Evolutionary conservation across 2,888 invertebrate species (phyloP), one percentile per base, ranked within the genome.

Genomic region (Lottia scabra): DNA sequence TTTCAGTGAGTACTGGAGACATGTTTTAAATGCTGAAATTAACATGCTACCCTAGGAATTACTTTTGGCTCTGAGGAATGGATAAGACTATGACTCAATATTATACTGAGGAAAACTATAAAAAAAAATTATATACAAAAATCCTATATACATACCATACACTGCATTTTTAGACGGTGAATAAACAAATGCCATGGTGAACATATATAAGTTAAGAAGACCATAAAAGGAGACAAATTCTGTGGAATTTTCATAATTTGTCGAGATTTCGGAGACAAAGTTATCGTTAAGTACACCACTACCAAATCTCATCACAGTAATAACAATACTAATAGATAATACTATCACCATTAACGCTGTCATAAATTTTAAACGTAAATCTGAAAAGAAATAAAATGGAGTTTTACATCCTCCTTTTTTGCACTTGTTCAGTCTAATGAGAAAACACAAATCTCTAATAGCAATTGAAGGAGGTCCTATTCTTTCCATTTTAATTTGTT

Each of bases 171-270:
- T 92, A 38, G 94, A 86, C 0, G 98, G 97, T 0, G 97, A 95
- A 90, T 97, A 98, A 66, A 98, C 94, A 90, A 96, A 98, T 19
- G 97, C 96, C 94, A 98, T 94, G 10, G 95, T 94, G 90, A 95
- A 97, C 79, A 98, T 90, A 89, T 98, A 97, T 89, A 97, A 95
- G 91, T 98, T 98, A 70, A 97, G 92, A 64, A 98, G 92, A 38
- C 97, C 96, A 89, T 98, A 98, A 81, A 97, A 94, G 4, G 96
- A 95, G 94, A 98, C 96, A 90, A 98, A 98, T 80, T 98, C 96
- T 10, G 96, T 96, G 0, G 97, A 97, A 81, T 95, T 97, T 83
- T 94, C 94, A 89, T 97, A 96, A 87, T 94, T 95, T 56, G 95
- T 95, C 27, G 94, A 94, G 26, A 97, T 92, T 74, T 95, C 94